A percentile compares a stretch with the other conserved stretches of the same genome.
These are phyloP conservation scores for Pogoniulus pusillus DNA, from an alignment of 2,797 vertebrate genomes.

Conservation along the genomic window DNA sequence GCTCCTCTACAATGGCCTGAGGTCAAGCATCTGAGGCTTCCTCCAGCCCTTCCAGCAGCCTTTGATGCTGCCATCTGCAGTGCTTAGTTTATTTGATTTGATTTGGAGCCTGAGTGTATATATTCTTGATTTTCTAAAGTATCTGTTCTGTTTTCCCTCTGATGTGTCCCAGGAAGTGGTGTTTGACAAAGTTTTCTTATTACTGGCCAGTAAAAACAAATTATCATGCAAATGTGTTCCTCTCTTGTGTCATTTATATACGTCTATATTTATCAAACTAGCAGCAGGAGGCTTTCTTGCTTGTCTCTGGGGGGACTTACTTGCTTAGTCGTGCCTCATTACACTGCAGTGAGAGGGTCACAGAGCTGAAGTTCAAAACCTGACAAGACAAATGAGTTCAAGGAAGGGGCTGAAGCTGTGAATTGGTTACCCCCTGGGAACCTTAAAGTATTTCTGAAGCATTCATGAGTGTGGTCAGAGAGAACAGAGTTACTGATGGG, in stretches of 20 bases:
- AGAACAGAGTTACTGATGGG: not conserved
- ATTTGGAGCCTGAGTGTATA: not conserved
- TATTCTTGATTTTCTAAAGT: not conserved
- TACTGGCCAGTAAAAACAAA: not conserved
- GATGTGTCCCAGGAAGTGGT: not conserved
- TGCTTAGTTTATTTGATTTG: not conserved
- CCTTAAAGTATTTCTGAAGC: not conserved
- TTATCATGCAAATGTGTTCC: not conserved
- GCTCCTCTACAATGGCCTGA: not conserved
- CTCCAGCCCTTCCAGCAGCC: not conserved
- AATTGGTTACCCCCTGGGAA: not conserved
- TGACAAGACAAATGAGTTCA: not conserved
- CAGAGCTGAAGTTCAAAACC: not conserved
- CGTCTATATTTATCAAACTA: not conserved
- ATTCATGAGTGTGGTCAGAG: fast-evolving
- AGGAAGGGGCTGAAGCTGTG: not conserved
- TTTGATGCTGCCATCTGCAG: not conserved
- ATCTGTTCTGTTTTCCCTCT: not conserved
- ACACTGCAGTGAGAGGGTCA: not conserved
- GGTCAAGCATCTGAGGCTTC: not conserved
- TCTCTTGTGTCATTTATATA: not conserved
- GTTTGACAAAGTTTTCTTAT: not conserved
- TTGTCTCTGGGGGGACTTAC: not conserved
- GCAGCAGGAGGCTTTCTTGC: not conserved
- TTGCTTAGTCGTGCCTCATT: not conserved